Conservation (phyloP, 1,140 invertebrate genomes). For the Mizuhopecten yessoensis region DNA sequence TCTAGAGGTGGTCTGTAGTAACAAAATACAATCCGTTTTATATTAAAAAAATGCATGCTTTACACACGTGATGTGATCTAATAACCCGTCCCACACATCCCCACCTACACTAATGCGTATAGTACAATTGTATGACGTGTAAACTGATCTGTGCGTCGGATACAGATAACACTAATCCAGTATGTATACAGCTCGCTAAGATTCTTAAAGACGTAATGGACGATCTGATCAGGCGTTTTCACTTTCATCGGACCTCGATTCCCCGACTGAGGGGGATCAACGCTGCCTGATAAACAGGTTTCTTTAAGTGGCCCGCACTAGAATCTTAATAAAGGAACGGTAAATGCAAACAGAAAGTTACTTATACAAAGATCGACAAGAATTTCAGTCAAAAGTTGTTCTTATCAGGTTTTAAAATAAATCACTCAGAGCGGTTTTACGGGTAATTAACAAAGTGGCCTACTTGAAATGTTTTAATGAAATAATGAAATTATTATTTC, state of each 20-base stretch:
- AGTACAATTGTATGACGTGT: no score
- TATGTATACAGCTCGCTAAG: neutral
- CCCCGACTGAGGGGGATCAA: neutral
- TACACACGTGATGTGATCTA: no score
- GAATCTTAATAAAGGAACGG: neutral
- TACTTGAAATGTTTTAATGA: constrained; percentile 36
- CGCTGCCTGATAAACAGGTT: neutral
- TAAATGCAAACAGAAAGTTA: constrained; percentile 6
- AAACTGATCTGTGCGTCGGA: no score
- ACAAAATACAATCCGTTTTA: no score
- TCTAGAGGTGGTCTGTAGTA: no score
- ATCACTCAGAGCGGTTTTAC: neutral
- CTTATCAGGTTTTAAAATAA: neutral
- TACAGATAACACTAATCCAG: neutral
- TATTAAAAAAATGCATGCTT: no score
- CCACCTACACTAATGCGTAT: no score
- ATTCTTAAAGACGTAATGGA: neutral
- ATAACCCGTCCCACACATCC: no score
- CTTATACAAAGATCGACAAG: constrained; percentile 9
- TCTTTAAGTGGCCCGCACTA: neutral
- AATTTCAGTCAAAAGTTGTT: constrained; percentile 13
- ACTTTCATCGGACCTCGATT: neutral
- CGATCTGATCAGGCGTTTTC: neutral
- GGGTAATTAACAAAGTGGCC: constrained; percentile 12
- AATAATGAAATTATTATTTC: constrained; percentile 23